Evolutionary conservation across 2,113 vertebrate genomes (phyloP).

Genomic region (Thymallus thymallus): DNA sequence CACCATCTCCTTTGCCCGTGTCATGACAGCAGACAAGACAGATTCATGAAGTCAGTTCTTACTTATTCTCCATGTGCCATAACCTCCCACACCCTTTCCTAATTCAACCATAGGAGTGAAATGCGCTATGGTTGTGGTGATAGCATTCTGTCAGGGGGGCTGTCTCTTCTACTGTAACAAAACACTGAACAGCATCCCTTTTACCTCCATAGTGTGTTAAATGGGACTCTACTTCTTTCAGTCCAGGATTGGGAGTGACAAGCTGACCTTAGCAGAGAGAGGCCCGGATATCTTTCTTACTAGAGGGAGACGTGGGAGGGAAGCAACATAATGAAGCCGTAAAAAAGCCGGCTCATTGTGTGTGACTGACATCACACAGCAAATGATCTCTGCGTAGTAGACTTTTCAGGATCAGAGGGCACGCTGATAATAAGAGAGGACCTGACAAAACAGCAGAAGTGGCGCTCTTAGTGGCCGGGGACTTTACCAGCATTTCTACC

Average conservation of each 20-base stretch:
- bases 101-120: too few species aligned
- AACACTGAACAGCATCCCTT: background rate
- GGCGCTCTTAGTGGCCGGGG: background rate
- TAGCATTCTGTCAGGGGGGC: too few species aligned
- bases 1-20: too few species aligned
- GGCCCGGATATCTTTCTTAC: background rate
- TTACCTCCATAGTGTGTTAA: background rate
- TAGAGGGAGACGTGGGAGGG: background rate
- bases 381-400: slow-evolving; percentile 1
- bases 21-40: too few species aligned
- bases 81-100: too few species aligned
- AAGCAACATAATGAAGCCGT: background rate
- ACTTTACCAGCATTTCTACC: background rate
- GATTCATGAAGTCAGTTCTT: too few species aligned
- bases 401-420: background rate
- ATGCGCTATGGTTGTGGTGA: too few species aligned
- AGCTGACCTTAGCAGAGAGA: background rate
- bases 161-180: too few species aligned
- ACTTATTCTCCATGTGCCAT: too few species aligned
- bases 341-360: background rate
- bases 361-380: slow-evolving; percentile 9
- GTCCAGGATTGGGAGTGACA: background rate
- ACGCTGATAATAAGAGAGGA: slow-evolving; percentile 1
- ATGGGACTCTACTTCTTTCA: too few species aligned
- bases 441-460: background rate